Percentiles rank a stretch among this genome's conserved stretches.
Conservation (phyloP, 2,888 invertebrate species). For the Acleris emargana region DNA sequence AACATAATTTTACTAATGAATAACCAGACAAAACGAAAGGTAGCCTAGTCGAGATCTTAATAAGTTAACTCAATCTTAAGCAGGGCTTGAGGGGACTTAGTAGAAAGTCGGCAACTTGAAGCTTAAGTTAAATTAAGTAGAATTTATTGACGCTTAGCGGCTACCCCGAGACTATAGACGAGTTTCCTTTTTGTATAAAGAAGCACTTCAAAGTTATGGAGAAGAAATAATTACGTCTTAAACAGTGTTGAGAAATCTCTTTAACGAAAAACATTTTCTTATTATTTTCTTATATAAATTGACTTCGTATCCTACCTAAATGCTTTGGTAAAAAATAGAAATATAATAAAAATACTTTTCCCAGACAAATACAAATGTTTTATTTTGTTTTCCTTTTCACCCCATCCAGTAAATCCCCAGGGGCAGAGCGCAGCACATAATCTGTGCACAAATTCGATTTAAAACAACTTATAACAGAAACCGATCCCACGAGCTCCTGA, state of each 20-base stretch:
- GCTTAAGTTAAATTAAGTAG: conserved; percentile 27
- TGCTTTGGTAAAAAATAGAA: too few species aligned
- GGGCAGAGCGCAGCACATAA: conserved; percentile 14
- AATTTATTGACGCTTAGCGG: conserved; percentile 31
- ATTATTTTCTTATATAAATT: too few species aligned
- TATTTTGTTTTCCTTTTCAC: background rate
- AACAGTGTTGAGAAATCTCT: conserved; percentile 17
- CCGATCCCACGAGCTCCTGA: conserved; percentile 41
- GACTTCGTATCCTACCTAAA: too few species aligned
- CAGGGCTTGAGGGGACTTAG: conserved; percentile 4
- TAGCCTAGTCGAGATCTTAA: conserved; percentile 22
- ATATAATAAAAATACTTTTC: too few species aligned
- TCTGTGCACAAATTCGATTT: conserved; percentile 31
- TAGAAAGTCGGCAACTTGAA: conserved; percentile 21
- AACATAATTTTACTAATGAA: conserved; percentile 18
- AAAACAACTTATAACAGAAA: conserved; percentile 37
- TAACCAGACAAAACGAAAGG: conserved; percentile 10
- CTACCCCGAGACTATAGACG: conserved; percentile 13
- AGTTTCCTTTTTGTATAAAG: conserved; percentile 25
- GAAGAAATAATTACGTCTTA: conserved; percentile 16
- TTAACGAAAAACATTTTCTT: too few species aligned
- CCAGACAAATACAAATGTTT: background rate
- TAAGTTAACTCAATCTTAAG: conserved; percentile 13
- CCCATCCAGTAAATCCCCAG: conserved; percentile 7
- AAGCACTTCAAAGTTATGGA: conserved; percentile 14